Base-by-base conservation (phyloP, 2,797 vertebrate genomes). In the Molossus molossus region DNA sequence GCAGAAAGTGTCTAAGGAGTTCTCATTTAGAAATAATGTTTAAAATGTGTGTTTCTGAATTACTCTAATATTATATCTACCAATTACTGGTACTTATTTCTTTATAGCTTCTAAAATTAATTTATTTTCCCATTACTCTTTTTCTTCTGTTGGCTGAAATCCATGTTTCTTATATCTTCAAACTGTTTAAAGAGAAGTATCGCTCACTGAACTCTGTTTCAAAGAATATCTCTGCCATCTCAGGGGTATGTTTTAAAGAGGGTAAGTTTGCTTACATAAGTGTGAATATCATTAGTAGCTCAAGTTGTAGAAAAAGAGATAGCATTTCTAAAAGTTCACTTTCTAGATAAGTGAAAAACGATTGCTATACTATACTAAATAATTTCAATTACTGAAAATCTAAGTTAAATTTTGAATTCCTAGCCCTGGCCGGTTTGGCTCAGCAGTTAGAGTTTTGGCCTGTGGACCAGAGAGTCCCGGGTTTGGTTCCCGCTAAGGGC, bases 21-120 rank as follows among this genome's bases (percentile, higher is more conserved):
- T 91, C 15, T 94, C 25, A 75, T 55, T 95, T 93, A 50, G 80
- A 94, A 96, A 92, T 91, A 94, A 94, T 90, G 60, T 93, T 95
- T 96, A 88, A 95, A 95, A 69, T 96, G n/a, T 95, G 15, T 80
- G 92, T 94, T 87, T 98, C 40, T 91, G 87, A 92, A 87, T 95
- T 89, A 81, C 62, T 92, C 23, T 88, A 88, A 95, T 84, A 89
- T 86, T 91, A 84, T 92, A 95, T 79, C 64, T 85, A 92, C 65
- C 62, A 95, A 96, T 96, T 94, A 91, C 29, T 92, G 69, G 6
- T 87, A 95, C 65, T 92, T 96, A 96, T 91, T 93, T 76, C 20
- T 95, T 73, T 92, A 94, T 92, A 90, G 75, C 62, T 97, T 96
- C 80, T 97, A 84, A 96, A 94, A 94, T 95, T 92, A 96, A 95